Base-by-base conservation (phyloP, 1,140 invertebrate species). In the Phymorhynchus buccinoides region DNA sequence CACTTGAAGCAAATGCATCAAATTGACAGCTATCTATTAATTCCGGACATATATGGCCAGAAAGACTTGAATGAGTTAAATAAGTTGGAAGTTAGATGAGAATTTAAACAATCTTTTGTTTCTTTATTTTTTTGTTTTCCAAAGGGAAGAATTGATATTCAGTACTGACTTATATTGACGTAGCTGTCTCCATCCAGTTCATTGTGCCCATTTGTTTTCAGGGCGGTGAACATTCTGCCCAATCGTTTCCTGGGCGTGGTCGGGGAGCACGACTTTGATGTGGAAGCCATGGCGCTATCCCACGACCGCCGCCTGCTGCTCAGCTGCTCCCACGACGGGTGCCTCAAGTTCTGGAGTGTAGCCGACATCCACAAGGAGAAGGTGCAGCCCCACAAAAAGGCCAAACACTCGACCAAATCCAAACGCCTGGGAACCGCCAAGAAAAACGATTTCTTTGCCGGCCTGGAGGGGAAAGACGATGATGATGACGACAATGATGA, bases 301-400 rank as follows among this genome's bases (percentile, higher is more conserved):
- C 95, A 95, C 86, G 95, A 96, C 93, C 96, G 96, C 1, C 94
- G 95, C 84, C 95, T 96, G 37, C 95, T 98, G 83, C 97, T 97
- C 22, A 98, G 97, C 27, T 96, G 95, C 90, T 97, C 97, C n/a
- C 96, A 97, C 90, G 96, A 98, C 90, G 96, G 97, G 89, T 95
- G 95, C 90, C 95, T 98, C 0, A 96, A 96, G 90, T 99, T 99
- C 93, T 98, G 97, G 97, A 97, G 98, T 93, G 96, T 98, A 16
- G 95, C 96, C 77, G 97, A 97, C 92, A 96, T 98, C 91, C 96
- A 97, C 92, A 94, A 96, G 66, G 95, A 96, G 89, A 95, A 96
- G 89, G 95, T 96, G 7, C 86, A 90, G 42, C 84, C 82, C 22
- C 86, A 44, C 78, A 89, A 88, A 80, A 91, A 89, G 52, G 89